Evolutionary conservation across 1,140 invertebrate genomes (phyloP), one percentile per base, ranked within the genome.

Genomic region (Helicoverpa armigera): DNA sequence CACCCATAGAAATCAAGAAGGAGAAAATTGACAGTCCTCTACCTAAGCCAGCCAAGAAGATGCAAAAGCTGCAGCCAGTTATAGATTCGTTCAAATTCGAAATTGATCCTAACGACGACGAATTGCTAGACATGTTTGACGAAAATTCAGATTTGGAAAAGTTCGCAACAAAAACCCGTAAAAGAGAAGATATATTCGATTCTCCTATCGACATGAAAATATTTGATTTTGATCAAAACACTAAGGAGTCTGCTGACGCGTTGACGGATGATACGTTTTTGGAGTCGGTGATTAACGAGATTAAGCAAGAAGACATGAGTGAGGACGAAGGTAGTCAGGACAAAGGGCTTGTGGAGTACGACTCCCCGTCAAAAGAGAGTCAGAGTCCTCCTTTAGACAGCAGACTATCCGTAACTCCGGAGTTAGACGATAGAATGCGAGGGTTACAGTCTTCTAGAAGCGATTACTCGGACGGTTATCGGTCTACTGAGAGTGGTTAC

Each of bases 231-330:
- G 85, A 88, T 13, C 73, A 75, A 35, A 79, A 82, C 18, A 85
- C 85, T 13, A 90, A 87, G 79, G 89, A 90, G 7, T 87, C 89
- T 13, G 81, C 88, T 54, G 91, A 94, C 50, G 88, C 85, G 9
- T 81, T 89, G 14, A 90, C 87, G 43, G 93, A 94, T 58, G 92
- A 93, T 18, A 91, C 87, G 1, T 95, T 95, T 81, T 86, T 95
- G 56, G 92, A 95, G 78, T 94, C 94, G 0, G 89, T 95, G 13
- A 94, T 95, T 73, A 92, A 91, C 79, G 94, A 95, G 82, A 94
- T 95, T 2, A 94, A 93, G 74, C 88, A 91, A 61, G 92, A 91
- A 14, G 83, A 87, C 70, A 81, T 93, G 53, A 89, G 82, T 75
- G 94, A 93, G 7, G 35, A 43, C 7, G 92, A 94, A 5, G 85